Conservation (phyloP, 2,797 vertebrate genomes). For the Pristis pectinata region DNA sequence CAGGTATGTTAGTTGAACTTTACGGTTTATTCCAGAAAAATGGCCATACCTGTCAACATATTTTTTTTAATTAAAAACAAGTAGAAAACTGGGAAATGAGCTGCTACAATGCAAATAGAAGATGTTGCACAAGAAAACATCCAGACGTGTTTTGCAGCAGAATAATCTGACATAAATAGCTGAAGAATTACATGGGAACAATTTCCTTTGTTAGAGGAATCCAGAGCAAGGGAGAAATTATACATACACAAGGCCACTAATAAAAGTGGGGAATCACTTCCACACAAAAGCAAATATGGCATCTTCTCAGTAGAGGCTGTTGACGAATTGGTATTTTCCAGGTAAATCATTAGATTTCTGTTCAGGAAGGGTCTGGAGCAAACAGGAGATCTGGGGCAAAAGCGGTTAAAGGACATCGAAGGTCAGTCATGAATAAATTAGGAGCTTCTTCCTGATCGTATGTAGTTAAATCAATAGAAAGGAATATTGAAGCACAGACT, state of each 20-base stretch:
- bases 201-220: neutral
- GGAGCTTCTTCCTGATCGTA: neutral
- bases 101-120: too few species aligned
- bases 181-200: neutral
- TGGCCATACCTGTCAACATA: slow-evolving; percentile 70
- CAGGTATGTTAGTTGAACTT: slow-evolving; percentile 78
- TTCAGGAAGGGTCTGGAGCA: neutral
- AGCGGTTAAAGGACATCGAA: neutral
- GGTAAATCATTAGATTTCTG: neutral
- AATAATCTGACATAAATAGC: neutral
- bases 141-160: neutral
- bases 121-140: neutral
- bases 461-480: neutral
- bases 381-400: neutral
- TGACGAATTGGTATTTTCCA: neutral
- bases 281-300: neutral
- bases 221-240: neutral
- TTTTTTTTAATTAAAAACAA: neutral
- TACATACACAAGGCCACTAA: neutral
- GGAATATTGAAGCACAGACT: neutral
- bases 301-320: neutral
- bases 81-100: neutral
- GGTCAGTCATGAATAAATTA: neutral
- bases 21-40: slow-evolving; percentile 85
- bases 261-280: neutral